Evolutionary conservation across 2,888 invertebrate species (phyloP), one percentile per base, ranked within the genome.

Genomic region (Nomada ferruginata): DNA sequence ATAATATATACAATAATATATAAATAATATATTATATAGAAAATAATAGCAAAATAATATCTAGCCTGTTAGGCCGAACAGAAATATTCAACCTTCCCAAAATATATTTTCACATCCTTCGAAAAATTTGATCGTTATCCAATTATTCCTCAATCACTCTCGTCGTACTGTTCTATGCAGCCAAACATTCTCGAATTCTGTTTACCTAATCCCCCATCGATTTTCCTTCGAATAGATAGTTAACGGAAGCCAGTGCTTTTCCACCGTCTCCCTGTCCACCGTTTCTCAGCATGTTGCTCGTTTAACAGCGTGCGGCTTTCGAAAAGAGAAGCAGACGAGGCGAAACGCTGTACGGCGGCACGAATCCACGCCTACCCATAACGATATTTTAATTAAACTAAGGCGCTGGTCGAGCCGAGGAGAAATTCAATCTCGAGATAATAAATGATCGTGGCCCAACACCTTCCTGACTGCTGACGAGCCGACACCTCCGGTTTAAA

Each of bases 351-450:
- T 89, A 89, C 89, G 82, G 92, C 90, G 90, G 90, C 91, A 87
- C 88, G 90, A 91, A 91, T 92, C 92, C 92, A 93, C 93, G 93
- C 93, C 93, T 92, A 93, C 93, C 92, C 92, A 93, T 94, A 94
- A 93, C 93, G 93, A 94, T 94, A 93, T 93, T 94, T 94, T 93
- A 94, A 94, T 93, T 94, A 93, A 93, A 93, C 91, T 92, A 90
- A 90, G 90, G 91, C 91, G 87, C 88, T 89, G 87, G 89, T 76
- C 89, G 89, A 88, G 89, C 90, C 89, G 89, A 89, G 90, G 90
- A 93, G 92, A 93, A 94, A 94, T 94, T 94, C 93, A 94, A 94
- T 93, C 93, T 93, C 91, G 90, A 91, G 93, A 94, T 94, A 94
- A 94, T 94, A 93, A 93, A 94, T 93, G 93, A 94, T 94, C 88